Percentiles rank a stretch among this genome's conserved stretches.
Evolutionary conservation across 2,113 vertebrate genomes (phyloP).

Genomic region (Asarcornis scutulata): DNA sequence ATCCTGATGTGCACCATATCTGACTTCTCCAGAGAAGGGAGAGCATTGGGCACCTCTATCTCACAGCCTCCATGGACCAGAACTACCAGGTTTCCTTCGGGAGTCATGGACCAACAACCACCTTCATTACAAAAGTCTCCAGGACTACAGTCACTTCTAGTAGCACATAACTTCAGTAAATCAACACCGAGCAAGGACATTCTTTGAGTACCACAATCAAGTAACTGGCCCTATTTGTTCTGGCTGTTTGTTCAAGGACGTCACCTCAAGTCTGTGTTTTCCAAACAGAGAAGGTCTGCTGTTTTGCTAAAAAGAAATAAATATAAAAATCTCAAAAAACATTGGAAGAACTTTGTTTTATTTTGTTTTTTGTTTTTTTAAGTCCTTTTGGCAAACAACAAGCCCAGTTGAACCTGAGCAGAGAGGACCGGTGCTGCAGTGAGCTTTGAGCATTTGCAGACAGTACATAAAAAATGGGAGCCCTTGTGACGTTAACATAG

Average conservation of each 20-base stretch:
- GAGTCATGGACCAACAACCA: background rate
- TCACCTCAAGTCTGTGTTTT: background rate
- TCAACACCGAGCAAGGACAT: background rate
- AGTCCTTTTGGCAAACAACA: background rate
- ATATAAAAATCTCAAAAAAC: background rate
- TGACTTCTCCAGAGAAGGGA: background rate
- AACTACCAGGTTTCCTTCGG: background rate
- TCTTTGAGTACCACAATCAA: background rate
- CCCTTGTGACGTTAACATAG: background rate
- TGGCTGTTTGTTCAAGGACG: background rate
- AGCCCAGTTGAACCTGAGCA: background rate
- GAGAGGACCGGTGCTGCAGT: background rate
- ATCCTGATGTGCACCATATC: background rate
- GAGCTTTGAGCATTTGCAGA: background rate
- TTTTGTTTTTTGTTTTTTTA: background rate
- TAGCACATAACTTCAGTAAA: background rate
- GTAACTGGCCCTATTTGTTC: background rate
- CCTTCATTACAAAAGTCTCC: rapidly evolving
- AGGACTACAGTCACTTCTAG: background rate
- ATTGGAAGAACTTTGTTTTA: background rate
- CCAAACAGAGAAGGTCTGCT: background rate
- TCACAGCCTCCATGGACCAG: background rate
- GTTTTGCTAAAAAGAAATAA: background rate
- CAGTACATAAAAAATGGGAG: background rate
- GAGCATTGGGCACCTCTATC: rapidly evolving